Base-by-base conservation (phyloP, 2,113 vertebrate species). In the Platysteira castanea region DNA sequence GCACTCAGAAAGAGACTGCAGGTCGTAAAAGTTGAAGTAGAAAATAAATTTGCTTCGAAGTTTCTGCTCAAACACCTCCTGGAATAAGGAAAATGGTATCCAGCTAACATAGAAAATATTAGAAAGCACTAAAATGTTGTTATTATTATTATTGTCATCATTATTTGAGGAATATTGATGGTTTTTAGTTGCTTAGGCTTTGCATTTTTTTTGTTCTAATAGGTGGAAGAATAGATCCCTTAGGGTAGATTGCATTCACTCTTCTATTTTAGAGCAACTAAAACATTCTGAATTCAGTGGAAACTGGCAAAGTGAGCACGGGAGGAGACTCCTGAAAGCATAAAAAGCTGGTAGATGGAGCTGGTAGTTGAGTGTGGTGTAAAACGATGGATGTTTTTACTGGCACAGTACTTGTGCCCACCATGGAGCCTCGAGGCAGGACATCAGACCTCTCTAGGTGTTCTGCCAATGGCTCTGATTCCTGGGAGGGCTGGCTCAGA, bases 271-370 rank as follows among this genome's bases (percentile, higher is more conserved):
- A 52, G 42, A 88, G 61, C 47, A 84, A 57, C 61, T 35, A 54
- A 91, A 61, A 30, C 82, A 74, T 82, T 93, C 78, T 77, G 65
- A 88, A 93, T 77, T 53, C 79, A 82, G 50, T 91, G 89, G 73
- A 93, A 96, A 94, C 68, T 91, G 92, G 87, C 77, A 88, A 92
- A 91, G 37, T 52, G 64, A 84, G 61, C 79, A 87, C 2, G 13
- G 57, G 54, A 90, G 31, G 31, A 87, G 92, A 82, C 73, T 87
- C 53, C 89, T 94, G 82, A 74, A 91, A 94, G 54, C n/a, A 42
- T n/a, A 92, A 85, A 31, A 87, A 73, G 19, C 70, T 75, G 31
- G 87, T 87, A 83, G 83, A 64, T 77, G 69, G 80, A 94, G 56
- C 49, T 94, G 65, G 53, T 84, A 80, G 75, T 52, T n/a, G 56